Evolutionary conservation across 2,888 invertebrate species (phyloP), one percentile per base, ranked within the genome.

Genomic region (Acronicta psi): DNA sequence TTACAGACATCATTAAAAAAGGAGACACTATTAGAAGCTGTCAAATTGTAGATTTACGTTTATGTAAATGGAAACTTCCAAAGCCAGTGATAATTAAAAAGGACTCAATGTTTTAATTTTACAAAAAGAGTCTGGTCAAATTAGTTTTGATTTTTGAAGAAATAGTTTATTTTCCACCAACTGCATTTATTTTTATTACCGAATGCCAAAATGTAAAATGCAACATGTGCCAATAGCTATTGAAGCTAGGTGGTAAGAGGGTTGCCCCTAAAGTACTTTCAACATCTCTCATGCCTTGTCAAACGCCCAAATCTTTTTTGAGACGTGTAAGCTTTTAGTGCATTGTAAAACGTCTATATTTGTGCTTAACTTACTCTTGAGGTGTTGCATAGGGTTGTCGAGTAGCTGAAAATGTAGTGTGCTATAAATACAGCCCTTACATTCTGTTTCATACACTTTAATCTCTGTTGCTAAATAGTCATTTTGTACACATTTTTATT

Each of bases 291-390:
- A 31, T 44, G 36, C 38, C 51, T 37, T 56, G 52, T 45, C 50
- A 53, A 59, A 57, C 31, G 37, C 52, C 56, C 54, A 54, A 69
- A 74, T 63, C 57, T 59, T 73, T 73, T 76, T 66, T 45, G 51
- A 69, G 25, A 42, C 25, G 40, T 44, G 47, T 44, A 58, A 50
- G 61, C 65, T 69, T 75, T 73, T 60, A 71, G 31, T 23, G 56
- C 46, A 41, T 61, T 73, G 38, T 58, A 49, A 62, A 63, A 60
- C 53, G 53, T 49, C 57, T 70, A 56, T 73, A 61, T 75, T 65
- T 56, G 43, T 43, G 38, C 53, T 51, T 23, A 34, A n/a, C 3
- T 6, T n/a, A 34, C 64, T 40, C 74, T 72, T 14, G 20, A 50
- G 46, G 49, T 44, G 38, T 45, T n/a, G 42, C 18, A 17, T 40